phyloP scores from a whole-genome alignment of 2,888 invertebrate genomes.

The Ophioninae sp. region DNA sequence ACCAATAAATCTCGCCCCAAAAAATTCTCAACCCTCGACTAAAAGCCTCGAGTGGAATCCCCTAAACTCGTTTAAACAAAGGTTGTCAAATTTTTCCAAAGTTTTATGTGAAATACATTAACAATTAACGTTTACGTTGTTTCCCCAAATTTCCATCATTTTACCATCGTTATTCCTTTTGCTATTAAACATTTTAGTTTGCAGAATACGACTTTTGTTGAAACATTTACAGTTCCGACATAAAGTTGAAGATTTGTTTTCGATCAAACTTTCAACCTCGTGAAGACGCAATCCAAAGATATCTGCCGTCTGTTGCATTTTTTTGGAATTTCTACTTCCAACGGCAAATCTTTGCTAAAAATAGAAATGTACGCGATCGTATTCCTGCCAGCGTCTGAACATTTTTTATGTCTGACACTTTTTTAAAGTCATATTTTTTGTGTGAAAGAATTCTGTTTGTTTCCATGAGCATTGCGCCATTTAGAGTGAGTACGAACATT shows the following conservation, averaged over 20 bases:
- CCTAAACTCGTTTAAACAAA: not conserved
- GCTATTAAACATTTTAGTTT: not conserved
- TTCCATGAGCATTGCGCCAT: not conserved
- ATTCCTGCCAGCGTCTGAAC: not conserved
- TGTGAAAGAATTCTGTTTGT: not conserved
- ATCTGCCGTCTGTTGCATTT: not conserved
- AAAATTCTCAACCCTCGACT: not conserved
- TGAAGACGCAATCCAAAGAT: not conserved
- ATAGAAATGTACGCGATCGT: not conserved
- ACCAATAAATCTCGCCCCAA: not conserved
- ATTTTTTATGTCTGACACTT: not conserved
- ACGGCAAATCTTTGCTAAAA: not conserved
- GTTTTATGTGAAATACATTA: not conserved
- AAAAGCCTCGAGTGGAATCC: not conserved
- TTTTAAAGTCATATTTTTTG: not conserved
- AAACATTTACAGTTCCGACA: not conserved
- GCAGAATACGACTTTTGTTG: not conserved
- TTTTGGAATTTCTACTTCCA: not conserved
- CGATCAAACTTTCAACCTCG: not conserved
- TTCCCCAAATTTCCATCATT: not conserved
- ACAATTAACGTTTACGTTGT: not conserved
- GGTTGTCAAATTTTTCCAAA: not conserved
- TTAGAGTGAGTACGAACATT: not conserved
- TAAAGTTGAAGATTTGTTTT: not conserved
- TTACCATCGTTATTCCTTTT: not conserved